Conservation (phyloP, 1,140 invertebrate species). For the Solen grandis region DNA sequence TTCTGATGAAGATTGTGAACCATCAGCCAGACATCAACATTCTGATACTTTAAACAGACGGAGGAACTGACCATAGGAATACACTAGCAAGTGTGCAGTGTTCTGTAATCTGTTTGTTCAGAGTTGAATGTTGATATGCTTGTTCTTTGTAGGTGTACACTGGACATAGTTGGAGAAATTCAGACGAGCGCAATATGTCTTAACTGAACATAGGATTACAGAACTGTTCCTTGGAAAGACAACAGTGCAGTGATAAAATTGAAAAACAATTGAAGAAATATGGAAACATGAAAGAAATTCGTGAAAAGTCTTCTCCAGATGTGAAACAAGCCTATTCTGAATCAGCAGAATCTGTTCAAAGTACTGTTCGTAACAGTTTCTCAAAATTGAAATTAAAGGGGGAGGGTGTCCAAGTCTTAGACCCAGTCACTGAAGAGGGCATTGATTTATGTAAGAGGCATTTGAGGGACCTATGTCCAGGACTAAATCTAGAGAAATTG, state of each 20-base stretch:
- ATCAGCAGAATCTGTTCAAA: conserved; percentile 35
- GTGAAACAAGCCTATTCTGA: conserved; percentile 31
- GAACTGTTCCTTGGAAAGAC: conserved; percentile 29
- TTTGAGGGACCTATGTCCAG: conserved; percentile 4
- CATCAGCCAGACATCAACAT: not conserved
- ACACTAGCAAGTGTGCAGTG: conserved; percentile 39
- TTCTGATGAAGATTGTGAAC: not conserved
- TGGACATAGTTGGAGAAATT: conserved; percentile 56
- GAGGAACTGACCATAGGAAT: conserved; percentile 57
- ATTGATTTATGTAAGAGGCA: not conserved
- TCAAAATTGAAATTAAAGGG: conserved; percentile 21
- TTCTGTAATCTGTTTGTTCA: conserved; percentile 32
- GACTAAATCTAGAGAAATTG: not conserved
- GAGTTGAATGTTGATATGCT: conserved; percentile 48
- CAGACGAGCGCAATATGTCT: conserved; percentile 57
- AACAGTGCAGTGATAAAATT: conserved; percentile 12
- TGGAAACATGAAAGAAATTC: conserved; percentile 31
- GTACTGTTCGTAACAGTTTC: conserved; percentile 2
- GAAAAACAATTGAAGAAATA: conserved; percentile 6
- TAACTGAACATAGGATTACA: conserved; percentile 55
- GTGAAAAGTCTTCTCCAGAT: not conserved
- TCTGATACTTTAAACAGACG: too few relatives aligned
- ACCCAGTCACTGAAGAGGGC: not conserved
- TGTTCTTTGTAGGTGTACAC: conserved; percentile 42
- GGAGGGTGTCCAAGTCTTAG: not conserved